Percentiles rank a stretch among this genome's conserved stretches.
Conservation (phyloP, 2,797 vertebrate genomes). For the Cyclura pinguis region DNA sequence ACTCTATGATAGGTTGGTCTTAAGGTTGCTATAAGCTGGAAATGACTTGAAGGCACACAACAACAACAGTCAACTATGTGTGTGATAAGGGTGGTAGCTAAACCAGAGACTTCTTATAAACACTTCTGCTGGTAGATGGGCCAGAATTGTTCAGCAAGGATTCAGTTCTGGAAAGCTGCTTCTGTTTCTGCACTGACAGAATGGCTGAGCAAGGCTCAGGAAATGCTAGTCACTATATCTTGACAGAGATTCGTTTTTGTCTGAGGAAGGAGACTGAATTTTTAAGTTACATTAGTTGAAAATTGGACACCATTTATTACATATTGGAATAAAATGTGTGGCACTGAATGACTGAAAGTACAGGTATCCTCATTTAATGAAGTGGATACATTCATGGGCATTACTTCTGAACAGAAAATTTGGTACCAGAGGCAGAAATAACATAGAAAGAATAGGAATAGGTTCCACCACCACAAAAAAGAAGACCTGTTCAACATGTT, state of each 20-base stretch:
- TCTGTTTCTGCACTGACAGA: neutral
- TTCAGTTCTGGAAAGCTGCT: neutral
- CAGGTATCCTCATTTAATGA: no score
- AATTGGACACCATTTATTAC: neutral
- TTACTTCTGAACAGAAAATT: no score
- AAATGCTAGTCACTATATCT: neutral
- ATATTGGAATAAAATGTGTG: neutral
- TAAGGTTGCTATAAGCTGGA: no score
- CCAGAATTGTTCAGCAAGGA: neutral
- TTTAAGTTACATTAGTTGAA: neutral
- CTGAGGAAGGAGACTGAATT: neutral
- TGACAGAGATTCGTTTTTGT: neutral
- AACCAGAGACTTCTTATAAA: neutral
- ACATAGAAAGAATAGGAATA: no score
- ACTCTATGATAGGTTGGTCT: no score
- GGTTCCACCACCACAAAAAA: no score
- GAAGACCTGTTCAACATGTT: no score
- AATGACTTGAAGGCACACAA: no score
- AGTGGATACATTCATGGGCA: no score
- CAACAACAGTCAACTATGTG: neutral
- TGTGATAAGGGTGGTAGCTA: neutral
- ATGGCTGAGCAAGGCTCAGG: neutral
- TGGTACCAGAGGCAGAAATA: no score
- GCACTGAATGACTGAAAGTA: neutral
- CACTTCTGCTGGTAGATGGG: neutral